Conservation (phyloP, 2,888 invertebrate species). For the Oscheius myriophilus region DNA sequence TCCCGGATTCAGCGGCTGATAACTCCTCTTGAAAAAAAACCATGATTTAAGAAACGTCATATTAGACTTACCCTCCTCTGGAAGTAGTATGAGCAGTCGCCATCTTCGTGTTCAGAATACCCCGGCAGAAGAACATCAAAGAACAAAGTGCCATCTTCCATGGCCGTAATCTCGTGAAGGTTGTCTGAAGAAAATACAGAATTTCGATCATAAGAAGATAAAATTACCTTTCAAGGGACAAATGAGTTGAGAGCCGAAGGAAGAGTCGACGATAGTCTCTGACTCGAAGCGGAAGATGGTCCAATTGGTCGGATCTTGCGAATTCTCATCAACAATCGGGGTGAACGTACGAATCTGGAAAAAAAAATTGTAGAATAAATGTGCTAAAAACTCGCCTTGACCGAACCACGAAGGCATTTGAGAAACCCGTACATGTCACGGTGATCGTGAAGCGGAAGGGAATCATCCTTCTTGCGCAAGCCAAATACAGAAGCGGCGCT, state of each 20-base stretch:
- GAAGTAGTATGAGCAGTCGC: neutral
- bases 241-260: too few species aligned
- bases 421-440: constrained; percentile 26
- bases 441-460: constrained; percentile 25
- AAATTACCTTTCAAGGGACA: too few species aligned
- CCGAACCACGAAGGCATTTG: constrained; percentile 25
- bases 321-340: neutral
- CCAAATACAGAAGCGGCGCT: neutral
- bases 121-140: constrained; percentile 31
- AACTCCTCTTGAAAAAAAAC: too few species aligned
- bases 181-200: constrained; percentile 9
- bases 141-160: constrained; percentile 33
- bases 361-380: neutral
- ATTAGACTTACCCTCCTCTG: neutral
- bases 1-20: too few species aligned
- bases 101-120: constrained; percentile 20
- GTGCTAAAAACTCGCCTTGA: constrained; percentile 17
- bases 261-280: too few species aligned
- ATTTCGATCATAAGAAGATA: too few species aligned
- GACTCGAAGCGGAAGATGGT: neutral
- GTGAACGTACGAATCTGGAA: constrained; percentile 7
- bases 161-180: constrained; percentile 24
- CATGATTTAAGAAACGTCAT: too few species aligned
- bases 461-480: neutral
- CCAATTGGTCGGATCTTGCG: constrained; percentile 11